phyloP scores from a whole-genome alignment of 2,888 invertebrate species.

The Neocrepidodera transversa region DNA sequence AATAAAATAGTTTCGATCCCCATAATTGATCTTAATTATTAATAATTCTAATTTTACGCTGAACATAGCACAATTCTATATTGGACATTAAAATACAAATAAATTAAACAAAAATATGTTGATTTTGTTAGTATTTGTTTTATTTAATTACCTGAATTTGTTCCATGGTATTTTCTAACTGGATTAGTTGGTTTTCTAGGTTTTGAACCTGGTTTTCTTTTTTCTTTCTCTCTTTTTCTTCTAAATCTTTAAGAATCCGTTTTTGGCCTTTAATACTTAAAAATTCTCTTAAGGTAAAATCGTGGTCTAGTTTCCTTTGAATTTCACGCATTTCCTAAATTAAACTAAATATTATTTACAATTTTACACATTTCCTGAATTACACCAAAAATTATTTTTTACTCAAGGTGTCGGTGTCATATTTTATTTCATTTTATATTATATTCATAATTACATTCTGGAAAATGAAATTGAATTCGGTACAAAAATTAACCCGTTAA shows the following conservation, averaged over 20 bases:
- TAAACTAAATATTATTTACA: conserved; percentile 15
- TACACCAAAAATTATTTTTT: too few relatives aligned
- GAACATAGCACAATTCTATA: too few relatives aligned
- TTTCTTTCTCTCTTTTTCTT: conserved; percentile 76
- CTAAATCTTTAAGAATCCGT: conserved; percentile 74
- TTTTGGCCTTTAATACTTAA: conserved; percentile 85
- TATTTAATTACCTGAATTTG: conserved; percentile 67
- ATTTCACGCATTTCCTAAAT: conserved; percentile 84
- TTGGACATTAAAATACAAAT: too few relatives aligned
- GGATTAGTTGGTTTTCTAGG: conserved; percentile 73
- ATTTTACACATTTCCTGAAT: too few relatives aligned
- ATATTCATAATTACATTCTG: too few relatives aligned
- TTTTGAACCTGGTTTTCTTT: conserved; percentile 71
- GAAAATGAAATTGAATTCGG: too few relatives aligned
- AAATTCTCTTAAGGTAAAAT: conserved; percentile 84
- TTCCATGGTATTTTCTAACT: conserved; percentile 78
- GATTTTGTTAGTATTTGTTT: not conserved
- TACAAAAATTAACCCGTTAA: too few relatives aligned
- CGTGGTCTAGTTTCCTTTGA: conserved; percentile 84
- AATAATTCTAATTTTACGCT: too few relatives aligned
- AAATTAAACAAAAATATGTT: not conserved
- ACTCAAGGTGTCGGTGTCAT: too few relatives aligned
- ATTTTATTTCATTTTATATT: too few relatives aligned
- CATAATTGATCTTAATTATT: too few relatives aligned
- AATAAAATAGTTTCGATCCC: too few relatives aligned